These are phyloP conservation scores for Phenganax subtilis DNA, from an alignment of 92 coral and sea anemone species.

Conservation along the genomic window DNA sequence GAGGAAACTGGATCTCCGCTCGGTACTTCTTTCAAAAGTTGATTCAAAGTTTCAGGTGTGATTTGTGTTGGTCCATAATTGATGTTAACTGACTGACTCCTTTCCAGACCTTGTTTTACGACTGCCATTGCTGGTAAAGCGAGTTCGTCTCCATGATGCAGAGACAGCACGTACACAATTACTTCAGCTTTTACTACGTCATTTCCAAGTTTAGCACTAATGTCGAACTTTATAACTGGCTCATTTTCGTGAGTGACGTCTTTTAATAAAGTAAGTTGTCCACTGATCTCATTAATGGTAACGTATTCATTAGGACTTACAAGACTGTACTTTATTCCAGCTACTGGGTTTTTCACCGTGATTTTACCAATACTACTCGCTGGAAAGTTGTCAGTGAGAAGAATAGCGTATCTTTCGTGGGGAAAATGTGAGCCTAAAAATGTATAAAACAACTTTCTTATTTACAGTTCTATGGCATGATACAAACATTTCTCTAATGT, in stretches of 20 bases:
- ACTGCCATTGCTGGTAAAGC: background rate
- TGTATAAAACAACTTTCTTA: background rate
- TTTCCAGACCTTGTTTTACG: background rate
- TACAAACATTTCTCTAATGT: no score
- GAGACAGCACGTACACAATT: background rate
- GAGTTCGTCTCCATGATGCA: background rate
- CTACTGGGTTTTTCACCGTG: background rate
- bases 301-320: background rate
- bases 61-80: background rate
- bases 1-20: background rate
- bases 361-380: background rate
- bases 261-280: background rate
- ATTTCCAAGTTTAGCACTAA: background rate
- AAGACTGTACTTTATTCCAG: background rate
- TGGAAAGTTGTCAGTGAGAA: background rate
- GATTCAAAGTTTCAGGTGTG: background rate
- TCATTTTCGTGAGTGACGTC: background rate
- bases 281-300: background rate
- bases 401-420: conserved; percentile 2
- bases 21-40: background rate
- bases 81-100: background rate
- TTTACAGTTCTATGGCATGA: no score
- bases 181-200: background rate
- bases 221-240: background rate
- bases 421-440: background rate